These are phyloP conservation scores for Lophius piscatorius DNA, from an alignment of 2,113 vertebrate species.

Conservation along the genomic window DNA sequence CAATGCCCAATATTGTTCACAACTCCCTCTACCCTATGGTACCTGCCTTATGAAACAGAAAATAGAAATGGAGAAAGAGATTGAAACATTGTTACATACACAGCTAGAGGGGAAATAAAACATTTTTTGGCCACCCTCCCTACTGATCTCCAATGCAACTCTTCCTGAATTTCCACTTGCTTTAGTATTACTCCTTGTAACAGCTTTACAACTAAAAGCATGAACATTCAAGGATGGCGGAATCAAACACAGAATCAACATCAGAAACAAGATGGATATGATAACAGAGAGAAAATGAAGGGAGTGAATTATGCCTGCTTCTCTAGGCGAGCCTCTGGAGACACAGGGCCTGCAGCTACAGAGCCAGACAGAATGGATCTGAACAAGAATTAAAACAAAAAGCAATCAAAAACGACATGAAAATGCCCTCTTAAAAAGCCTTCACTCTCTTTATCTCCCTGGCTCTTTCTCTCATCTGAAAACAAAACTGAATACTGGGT, in stretches of 20 bases:
- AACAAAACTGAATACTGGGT: slow-evolving; percentile 27
- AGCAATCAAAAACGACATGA: slow-evolving; percentile 61
- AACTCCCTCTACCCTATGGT: too few species aligned
- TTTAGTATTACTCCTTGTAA: slow-evolving; percentile 42
- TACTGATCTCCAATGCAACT: slow-evolving; percentile 41
- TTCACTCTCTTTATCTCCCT: background rate
- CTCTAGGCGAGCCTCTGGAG: slow-evolving; percentile 49
- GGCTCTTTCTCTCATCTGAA: slow-evolving; percentile 10
- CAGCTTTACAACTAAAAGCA: slow-evolving; percentile 40
- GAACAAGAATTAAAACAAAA: slow-evolving; percentile 54
- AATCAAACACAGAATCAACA: slow-evolving; percentile 55
- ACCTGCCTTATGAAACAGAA: slow-evolving; percentile 16
- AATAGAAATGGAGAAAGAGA: slow-evolving; percentile 18
- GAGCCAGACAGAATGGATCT: slow-evolving; percentile 46
- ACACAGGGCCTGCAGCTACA: slow-evolving; percentile 40
- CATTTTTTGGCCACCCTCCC: slow-evolving; percentile 4
- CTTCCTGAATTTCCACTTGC: slow-evolving; percentile 40
- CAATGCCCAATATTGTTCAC: too few species aligned
- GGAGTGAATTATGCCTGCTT: slow-evolving; percentile 38
- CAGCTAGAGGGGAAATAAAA: slow-evolving; percentile 10
- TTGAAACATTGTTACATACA: slow-evolving; percentile 33
- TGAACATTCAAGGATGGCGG: slow-evolving; percentile 38
- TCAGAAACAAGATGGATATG: slow-evolving; percentile 49
- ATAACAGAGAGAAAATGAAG: slow-evolving; percentile 29
- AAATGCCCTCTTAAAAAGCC: slow-evolving; percentile 30